Evolutionary conservation across 2,113 vertebrate genomes (phyloP).

Genomic region (Pteropus alecto): DNA sequence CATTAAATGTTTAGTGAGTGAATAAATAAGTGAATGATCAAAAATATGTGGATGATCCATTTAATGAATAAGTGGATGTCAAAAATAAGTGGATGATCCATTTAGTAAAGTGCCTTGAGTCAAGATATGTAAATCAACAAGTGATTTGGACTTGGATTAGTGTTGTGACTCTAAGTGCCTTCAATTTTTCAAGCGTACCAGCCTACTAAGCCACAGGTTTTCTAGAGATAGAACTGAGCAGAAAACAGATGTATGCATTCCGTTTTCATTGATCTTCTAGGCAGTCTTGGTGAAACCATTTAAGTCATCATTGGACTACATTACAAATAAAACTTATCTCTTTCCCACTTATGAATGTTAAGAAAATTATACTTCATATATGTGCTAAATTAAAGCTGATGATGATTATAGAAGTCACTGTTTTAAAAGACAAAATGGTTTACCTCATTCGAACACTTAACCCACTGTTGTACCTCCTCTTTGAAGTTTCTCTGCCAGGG

Average conservation of each 20-base stretch:
- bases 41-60: too few species aligned
- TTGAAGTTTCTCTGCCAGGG: not conserved
- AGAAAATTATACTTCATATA: not conserved
- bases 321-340: not conserved
- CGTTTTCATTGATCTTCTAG: not conserved
- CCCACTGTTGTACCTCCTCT: rapidly evolving
- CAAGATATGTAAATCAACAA: not conserved
- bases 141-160: not conserved
- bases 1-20: not conserved
- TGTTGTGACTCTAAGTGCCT: not conserved
- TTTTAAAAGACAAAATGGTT: not conserved
- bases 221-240: not conserved
- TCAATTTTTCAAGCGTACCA: not conserved
- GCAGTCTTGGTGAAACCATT: not conserved
- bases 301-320: not conserved
- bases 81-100: not conserved
- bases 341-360: not conserved
- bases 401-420: not conserved
- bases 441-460: not conserved
- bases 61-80: not conserved
- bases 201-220: not conserved
- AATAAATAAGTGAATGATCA: not conserved
- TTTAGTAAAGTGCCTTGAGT: not conserved
- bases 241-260: not conserved
- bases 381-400: not conserved